Evolutionary conservation across 2,888 invertebrate genomes (phyloP).

Genomic region (Eupelmus urozonus): DNA sequence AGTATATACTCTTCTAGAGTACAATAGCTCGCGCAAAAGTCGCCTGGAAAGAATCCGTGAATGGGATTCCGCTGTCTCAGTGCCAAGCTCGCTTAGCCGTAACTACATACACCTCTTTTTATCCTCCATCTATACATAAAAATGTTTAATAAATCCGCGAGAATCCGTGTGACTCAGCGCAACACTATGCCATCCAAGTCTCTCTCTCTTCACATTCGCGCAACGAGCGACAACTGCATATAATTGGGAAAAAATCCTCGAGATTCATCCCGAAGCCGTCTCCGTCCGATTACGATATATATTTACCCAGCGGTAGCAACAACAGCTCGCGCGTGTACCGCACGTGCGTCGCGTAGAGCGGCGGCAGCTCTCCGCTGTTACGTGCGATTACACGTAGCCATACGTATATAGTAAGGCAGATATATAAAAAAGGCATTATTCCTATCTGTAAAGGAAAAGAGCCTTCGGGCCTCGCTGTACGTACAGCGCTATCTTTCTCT

Average conservation of each 20-base stretch:
- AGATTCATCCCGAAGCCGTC: slow-evolving; percentile 14
- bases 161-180: slow-evolving; percentile 20
- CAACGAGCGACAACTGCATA: slow-evolving; percentile 3
- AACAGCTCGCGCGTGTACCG: too few relatives aligned
- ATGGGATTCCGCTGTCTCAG: slow-evolving; percentile 13
- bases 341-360: slow-evolving; percentile 27
- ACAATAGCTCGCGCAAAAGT: too few relatives aligned
- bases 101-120: not conserved
- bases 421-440: slow-evolving; percentile 42
- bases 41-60: not conserved
- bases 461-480: slow-evolving; percentile 37
- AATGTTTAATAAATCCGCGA: slow-evolving; percentile 31
- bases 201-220: too few relatives aligned
- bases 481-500: slow-evolving; percentile 34
- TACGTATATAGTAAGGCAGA: not conserved
- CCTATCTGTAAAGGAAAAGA: slow-evolving; percentile 53
- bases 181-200: too few relatives aligned
- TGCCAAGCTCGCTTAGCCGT: not conserved
- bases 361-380: not conserved
- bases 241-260: slow-evolving; percentile 44
- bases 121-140: slow-evolving; percentile 18
- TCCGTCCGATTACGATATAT: slow-evolving; percentile 27
- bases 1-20: too few relatives aligned
- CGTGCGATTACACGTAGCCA: slow-evolving; percentile 41
- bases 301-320: too few relatives aligned